These are phyloP conservation scores for Chelonoidis abingdonii DNA, from an alignment of 2,113 vertebrate species.

Conservation along the genomic window DNA sequence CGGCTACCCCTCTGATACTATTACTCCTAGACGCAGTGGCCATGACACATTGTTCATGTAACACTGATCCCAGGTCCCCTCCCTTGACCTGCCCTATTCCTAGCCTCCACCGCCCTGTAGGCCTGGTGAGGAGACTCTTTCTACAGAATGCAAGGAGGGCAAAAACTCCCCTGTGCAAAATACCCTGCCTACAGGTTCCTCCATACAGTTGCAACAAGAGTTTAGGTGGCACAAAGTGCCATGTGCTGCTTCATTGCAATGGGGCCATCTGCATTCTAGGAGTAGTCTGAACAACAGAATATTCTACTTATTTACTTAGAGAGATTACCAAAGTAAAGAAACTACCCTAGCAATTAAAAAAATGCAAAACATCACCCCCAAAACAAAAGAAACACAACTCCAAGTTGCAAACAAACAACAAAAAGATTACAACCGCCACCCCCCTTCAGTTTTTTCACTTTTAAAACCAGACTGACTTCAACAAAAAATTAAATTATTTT, in stretches of 20 bases:
- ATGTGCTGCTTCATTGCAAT: not conserved
- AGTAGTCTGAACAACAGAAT: not conserved
- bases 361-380: not conserved
- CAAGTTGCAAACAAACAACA: not conserved
- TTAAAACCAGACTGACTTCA: not conserved
- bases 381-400: not conserved
- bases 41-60: rapidly evolving
- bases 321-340: rapidly evolving
- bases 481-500: not conserved
- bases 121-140: slow-evolving; percentile 34
- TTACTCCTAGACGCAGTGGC: not conserved
- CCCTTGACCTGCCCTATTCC: rapidly evolving
- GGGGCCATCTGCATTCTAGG: not conserved
- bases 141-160: not conserved
- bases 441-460: rapidly evolving
- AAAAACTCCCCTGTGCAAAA: not conserved
- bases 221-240: not conserved
- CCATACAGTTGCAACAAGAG: not conserved
- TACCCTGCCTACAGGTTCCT: not conserved
- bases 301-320: not conserved
- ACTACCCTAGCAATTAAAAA: rapidly evolving
- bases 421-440: not conserved
- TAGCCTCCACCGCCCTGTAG: not conserved
- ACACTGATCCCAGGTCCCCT: not conserved
- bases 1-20: not conserved